Base-by-base conservation (phyloP, 2,113 vertebrate genomes). In the Odocoileus hemionus region DNA sequence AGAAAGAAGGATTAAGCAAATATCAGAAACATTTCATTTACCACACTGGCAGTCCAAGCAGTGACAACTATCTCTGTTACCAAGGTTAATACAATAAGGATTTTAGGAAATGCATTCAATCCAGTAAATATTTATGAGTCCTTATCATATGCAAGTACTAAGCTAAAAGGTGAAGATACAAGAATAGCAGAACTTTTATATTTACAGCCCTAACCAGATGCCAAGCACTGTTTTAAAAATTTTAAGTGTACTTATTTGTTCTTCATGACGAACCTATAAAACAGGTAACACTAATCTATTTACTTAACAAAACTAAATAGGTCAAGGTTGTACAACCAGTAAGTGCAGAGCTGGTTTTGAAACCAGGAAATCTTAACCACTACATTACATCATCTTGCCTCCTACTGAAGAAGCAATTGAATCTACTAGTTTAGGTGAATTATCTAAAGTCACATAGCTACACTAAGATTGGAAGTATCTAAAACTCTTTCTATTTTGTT, bases 261-360 rank as follows among this genome's bases (percentile, higher is more conserved):
- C 30, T 89, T 94, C 83, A 21, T 91, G 74, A 89, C 0, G 80
- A 96, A 1, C 11, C 17, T 39, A 82, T 52, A 14, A 94, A n/a
- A 89, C 15, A 92, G 70, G 8, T n/a, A 74, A 2, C 45, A 87
- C 78, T 58, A 88, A 16, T 67, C 6, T 26, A 92, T 50, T 95
- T 95, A 83, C 50, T 55, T 83, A 83, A 96, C 33, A 39, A 96
- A 96, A 97, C 0, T 74, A 82, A 94, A 86, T 6, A 93, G 86
- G 50, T 26, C 16, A 84, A 54, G 28, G 60, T 36, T 23, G 67
- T 33, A 60, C 17, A 86, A 14, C 50, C 50, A 70, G 2, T 54
- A 83, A 79, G 25, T 47, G 1, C 1, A 90, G 8, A 70, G 58
- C 16, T 86, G 39, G 25, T 67, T 86, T 39, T 93, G 64, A 92